phyloP scores from a whole-genome alignment of 2,797 vertebrate genomes.

The Graptemys geographica region DNA sequence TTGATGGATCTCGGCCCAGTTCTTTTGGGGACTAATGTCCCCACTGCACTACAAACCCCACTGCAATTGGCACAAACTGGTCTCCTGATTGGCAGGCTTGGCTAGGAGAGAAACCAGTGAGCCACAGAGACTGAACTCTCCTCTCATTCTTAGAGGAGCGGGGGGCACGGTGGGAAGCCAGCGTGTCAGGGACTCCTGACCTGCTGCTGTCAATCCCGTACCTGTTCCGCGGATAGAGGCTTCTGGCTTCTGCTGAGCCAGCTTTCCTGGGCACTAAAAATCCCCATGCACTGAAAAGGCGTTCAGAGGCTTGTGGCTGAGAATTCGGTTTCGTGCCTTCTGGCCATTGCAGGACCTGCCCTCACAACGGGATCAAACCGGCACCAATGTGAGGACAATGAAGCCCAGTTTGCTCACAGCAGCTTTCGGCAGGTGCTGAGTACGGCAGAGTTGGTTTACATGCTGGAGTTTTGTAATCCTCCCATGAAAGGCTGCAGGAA shows the following conservation, averaged over 20 bases:
- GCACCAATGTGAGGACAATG: neutral
- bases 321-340: neutral
- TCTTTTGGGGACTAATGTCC: neutral
- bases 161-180: neutral
- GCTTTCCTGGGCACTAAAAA: neutral
- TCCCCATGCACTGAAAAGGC: neutral
- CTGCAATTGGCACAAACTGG: neutral
- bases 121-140: neutral
- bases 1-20: neutral
- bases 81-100: neutral
- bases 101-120: neutral
- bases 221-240: neutral
- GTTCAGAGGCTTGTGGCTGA: neutral
- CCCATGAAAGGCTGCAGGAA: neutral
- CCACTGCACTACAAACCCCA: neutral
- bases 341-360: neutral
- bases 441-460: too few species aligned
- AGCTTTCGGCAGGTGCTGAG: neutral
- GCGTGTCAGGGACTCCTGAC: neutral
- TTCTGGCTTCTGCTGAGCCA: neutral
- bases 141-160: neutral
- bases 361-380: neutral
- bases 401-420: neutral
- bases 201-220: neutral
- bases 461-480: rapidly evolving